Percentiles rank a stretch among this genome's conserved stretches.
Conservation (phyloP, 1,140 invertebrate species). For the Macrocentrus cingulum region DNA sequence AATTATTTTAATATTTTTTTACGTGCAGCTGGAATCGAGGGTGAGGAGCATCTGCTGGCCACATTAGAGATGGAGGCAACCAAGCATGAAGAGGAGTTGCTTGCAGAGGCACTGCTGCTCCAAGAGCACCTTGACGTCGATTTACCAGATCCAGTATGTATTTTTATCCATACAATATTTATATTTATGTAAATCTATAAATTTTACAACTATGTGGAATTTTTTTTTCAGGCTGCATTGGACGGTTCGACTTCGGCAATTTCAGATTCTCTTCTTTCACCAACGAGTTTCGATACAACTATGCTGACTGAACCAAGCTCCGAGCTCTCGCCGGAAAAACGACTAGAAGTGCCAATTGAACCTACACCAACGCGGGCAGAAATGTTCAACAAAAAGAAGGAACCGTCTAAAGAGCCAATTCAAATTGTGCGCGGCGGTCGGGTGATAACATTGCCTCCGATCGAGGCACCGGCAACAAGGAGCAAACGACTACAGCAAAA, state of each 20-base stretch:
- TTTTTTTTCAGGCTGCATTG: constrained; percentile 34
- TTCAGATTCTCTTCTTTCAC: constrained; percentile 32
- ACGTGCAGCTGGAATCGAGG: constrained; percentile 48
- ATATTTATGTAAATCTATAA: background rate
- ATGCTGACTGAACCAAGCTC: background rate
- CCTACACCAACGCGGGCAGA: no score
- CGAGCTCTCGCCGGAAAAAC: background rate
- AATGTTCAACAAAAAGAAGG: constrained; percentile 36
- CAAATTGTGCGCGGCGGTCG: constrained; percentile 73
- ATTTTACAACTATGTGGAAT: background rate
- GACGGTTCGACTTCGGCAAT: constrained; percentile 28
- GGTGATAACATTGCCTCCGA: constrained; percentile 74
- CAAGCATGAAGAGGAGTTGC: constrained; percentile 55
- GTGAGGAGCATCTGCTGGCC: constrained; percentile 52
- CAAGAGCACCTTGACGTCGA: constrained; percentile 57
- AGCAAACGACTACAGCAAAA: constrained; percentile 57
- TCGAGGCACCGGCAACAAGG: constrained; percentile 74
- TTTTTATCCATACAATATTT: constrained; percentile 15
- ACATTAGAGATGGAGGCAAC: constrained; percentile 53
- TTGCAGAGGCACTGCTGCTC: constrained; percentile 56
- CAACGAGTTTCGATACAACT: constrained; percentile 26
- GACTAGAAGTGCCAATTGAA: background rate
- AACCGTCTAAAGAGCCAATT: constrained; percentile 62
- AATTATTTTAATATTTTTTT: constrained; percentile 8
- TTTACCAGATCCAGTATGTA: constrained; percentile 49